Evolutionary conservation across 2,113 vertebrate genomes (phyloP).

Genomic region (Pomatorhinus ruficollis): DNA sequence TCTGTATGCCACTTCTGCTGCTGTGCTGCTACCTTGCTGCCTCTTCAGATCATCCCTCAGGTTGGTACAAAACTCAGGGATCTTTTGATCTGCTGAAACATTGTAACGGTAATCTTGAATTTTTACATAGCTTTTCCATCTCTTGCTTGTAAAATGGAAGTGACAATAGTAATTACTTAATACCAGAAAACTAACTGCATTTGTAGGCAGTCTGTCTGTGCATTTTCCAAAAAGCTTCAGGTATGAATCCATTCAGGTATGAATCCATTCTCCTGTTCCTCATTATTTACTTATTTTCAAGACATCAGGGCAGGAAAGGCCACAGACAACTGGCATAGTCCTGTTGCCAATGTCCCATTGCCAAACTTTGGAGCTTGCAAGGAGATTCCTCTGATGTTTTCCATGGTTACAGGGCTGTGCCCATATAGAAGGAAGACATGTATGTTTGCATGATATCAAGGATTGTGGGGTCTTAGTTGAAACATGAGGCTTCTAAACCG

Average conservation of each 20-base stretch:
- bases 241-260: background rate
- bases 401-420: background rate
- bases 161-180: background rate
- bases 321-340: background rate
- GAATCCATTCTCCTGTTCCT: background rate
- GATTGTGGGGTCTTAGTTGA: background rate
- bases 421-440: background rate
- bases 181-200: background rate
- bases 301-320: background rate
- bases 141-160: background rate
- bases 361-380: background rate
- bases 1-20: background rate
- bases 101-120: background rate
- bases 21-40: background rate
- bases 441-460: background rate
- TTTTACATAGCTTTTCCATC: background rate
- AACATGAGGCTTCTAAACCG: background rate
- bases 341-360: background rate
- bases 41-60: fast-evolving
- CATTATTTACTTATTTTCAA: background rate
- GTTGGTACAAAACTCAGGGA: background rate
- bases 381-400: background rate
- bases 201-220: background rate
- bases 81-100: background rate
- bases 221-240: background rate